Conservation (phyloP, 2,888 invertebrate species). For the Philhelius pedissequus region DNA sequence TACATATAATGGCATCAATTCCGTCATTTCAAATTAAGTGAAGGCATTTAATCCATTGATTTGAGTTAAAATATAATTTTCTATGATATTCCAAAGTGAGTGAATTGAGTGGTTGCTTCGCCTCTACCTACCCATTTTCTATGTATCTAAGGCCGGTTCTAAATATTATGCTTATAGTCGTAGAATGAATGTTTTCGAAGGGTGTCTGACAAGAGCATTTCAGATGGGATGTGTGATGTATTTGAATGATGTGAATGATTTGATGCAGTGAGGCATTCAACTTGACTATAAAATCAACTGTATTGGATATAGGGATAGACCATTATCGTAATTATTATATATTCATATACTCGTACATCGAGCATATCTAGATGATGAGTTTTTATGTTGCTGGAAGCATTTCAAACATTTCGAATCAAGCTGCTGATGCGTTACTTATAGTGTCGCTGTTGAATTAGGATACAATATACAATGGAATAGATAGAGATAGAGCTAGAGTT, state of each 20-base stretch:
- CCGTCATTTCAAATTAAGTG: conserved; percentile 51
- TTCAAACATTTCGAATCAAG: conserved; percentile 25
- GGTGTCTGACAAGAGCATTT: conserved; percentile 20
- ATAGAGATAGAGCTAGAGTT: background rate
- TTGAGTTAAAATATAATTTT: conserved; percentile 57
- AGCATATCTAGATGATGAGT: too few species aligned
- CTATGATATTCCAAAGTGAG: background rate
- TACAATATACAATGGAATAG: too few species aligned
- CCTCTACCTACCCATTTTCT: too few species aligned
- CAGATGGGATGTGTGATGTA: conserved; percentile 12
- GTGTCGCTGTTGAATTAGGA: background rate
- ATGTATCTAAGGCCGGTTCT: background rate
- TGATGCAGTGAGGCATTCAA: conserved; percentile 24
- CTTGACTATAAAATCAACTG: background rate
- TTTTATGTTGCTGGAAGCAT: background rate
- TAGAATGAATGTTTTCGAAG: conserved; percentile 33
- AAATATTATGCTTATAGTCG: background rate
- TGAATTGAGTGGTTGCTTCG: too few species aligned
- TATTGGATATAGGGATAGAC: background rate
- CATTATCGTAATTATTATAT: conserved; percentile 30
- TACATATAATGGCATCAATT: conserved; percentile 54
- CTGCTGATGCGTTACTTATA: background rate
- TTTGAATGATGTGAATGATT: conserved; percentile 41
- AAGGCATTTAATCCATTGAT: conserved; percentile 63
- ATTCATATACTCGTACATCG: too few species aligned